Percentiles rank a stretch among this genome's conserved stretches.
Evolutionary conservation across 2,888 invertebrate genomes (phyloP).

Genomic region (Raillietiella orientalis): DNA sequence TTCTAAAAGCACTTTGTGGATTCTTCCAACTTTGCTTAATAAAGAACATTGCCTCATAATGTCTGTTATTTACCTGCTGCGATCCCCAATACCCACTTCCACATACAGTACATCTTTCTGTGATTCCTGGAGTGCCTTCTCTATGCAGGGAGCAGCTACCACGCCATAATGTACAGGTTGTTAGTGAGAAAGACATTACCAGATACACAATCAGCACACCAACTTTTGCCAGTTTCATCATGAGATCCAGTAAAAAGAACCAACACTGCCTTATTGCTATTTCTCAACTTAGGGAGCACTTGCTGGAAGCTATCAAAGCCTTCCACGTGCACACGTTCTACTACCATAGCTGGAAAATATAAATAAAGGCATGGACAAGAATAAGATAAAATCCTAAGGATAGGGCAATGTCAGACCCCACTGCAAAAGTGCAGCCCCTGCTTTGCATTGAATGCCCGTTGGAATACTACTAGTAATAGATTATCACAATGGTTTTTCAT

Average conservation of each 20-base stretch:
- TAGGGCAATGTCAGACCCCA: too few species aligned
- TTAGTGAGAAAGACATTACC: slow-evolving; percentile 20
- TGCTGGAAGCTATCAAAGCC: slow-evolving; percentile 27
- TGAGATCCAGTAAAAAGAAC: slow-evolving; percentile 32
- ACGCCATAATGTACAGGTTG: too few species aligned
- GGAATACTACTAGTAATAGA: too few species aligned
- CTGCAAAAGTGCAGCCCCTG: too few species aligned
- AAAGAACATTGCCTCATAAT: too few species aligned
- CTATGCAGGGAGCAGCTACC: slow-evolving; percentile 40
- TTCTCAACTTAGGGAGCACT: slow-evolving; percentile 19
- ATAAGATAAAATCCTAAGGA: too few species aligned
- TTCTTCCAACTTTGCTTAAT: slow-evolving; percentile 85
- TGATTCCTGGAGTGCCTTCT: slow-evolving; percentile 24
- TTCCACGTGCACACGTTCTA: slow-evolving; percentile 16
- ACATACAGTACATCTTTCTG: slow-evolving; percentile 29
- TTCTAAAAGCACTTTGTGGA: slow-evolving; percentile 41
- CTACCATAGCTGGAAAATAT: too few species aligned
- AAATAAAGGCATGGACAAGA: too few species aligned
- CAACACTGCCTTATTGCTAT: slow-evolving; percentile 14
- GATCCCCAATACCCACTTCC: slow-evolving; percentile 42
- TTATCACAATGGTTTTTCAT: too few species aligned
- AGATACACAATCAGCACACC: slow-evolving; percentile 62
- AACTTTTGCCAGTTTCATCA: slow-evolving; percentile 29
- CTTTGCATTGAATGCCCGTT: too few species aligned
- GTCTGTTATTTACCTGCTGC: slow-evolving; percentile 35